A percentile compares a stretch with the other conserved stretches of the same genome.
phyloP scores from a whole-genome alignment of 2,888 invertebrate species.

The Drosophila nr. medialis region DNA sequence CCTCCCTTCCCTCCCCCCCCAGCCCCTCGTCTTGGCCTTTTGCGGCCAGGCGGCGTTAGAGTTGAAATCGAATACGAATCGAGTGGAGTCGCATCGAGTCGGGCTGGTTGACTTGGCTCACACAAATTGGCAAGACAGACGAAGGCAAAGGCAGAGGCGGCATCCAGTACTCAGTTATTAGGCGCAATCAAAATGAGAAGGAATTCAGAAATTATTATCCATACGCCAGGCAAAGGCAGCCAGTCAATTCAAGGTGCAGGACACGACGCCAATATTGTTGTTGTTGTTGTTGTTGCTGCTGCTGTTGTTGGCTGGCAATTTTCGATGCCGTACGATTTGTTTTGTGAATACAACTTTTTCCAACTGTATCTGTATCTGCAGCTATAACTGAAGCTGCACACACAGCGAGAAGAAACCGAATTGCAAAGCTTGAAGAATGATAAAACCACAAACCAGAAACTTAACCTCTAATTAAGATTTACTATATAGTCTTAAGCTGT shows the following conservation, averaged over 20 bases:
- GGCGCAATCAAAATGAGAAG: conserved; percentile 81
- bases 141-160: conserved; percentile 63
- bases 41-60: conserved; percentile 48
- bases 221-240: conserved; percentile 40
- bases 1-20: not conserved
- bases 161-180: conserved; percentile 80
- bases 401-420: not conserved
- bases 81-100: conserved; percentile 1
- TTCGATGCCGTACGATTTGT: conserved; percentile 78
- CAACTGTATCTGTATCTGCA: conserved; percentile 63
- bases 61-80: conserved; percentile 23
- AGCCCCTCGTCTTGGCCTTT: conserved; percentile 34
- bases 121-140: conserved; percentile 42
- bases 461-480: not conserved
- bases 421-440: not conserved
- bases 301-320: conserved; percentile 59
- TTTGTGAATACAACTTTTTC: conserved; percentile 74
- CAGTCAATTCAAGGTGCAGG: conserved; percentile 44
- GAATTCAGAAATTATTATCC: conserved; percentile 81
- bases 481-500: not conserved
- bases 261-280: conserved; percentile 51
- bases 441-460: not conserved
- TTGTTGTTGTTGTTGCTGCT: conserved; percentile 4
- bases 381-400: conserved; percentile 7
- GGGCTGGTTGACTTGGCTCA: conserved; percentile 23